Base-by-base conservation (phyloP, 2,888 invertebrate genomes). In the Hyposoter dolosus region DNA sequence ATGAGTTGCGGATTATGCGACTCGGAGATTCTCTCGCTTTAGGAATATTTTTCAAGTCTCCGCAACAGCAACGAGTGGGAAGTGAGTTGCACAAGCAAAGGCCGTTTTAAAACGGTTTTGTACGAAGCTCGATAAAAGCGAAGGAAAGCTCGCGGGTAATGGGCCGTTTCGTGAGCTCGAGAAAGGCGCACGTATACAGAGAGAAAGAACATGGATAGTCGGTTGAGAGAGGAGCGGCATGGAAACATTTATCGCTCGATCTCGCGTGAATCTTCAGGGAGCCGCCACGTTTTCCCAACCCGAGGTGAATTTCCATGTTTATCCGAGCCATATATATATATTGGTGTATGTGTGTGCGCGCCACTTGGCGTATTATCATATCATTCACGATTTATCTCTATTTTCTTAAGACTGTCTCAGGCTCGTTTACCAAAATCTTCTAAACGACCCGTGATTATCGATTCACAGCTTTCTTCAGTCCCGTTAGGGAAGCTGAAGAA, bases 231-330 rank as follows among this genome's bases (percentile, higher is more conserved):
- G 63, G 23, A 74, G n/a, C 66, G 68, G 72, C 68, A 82, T 76
- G 80, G 60, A 86, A 87, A 79, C 85, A 83, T 88, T 88, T 88
- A 86, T 88, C 85, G 79, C 43, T 43, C 69, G 82, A 85, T 87
- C 84, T 78, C 85, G 81, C 79, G 88, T 85, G 82, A 86, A 88
- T 88, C 85, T 85, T 82, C 71, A 63, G 63, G 80, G 82, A 63
- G 56, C 72, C 75, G 56, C 72, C 75, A 82, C 76, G 75, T 79
- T 86, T 82, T 82, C 28, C 65, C 80, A 53, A 23, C 45, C 43
- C 28, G 63, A 76, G 81, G 65, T 84, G 63, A 75, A 78, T 63
- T 60, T 47, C 65, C 72, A 72, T 69, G 47, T 69, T 40, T 69
- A 69, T 69, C 69, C 45, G 66, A 45, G 65, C 23, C 71, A 66